Evolutionary conservation across 2,113 vertebrate species (phyloP), one percentile per base, ranked within the genome.

Genomic region (Platichthys flesus): DNA sequence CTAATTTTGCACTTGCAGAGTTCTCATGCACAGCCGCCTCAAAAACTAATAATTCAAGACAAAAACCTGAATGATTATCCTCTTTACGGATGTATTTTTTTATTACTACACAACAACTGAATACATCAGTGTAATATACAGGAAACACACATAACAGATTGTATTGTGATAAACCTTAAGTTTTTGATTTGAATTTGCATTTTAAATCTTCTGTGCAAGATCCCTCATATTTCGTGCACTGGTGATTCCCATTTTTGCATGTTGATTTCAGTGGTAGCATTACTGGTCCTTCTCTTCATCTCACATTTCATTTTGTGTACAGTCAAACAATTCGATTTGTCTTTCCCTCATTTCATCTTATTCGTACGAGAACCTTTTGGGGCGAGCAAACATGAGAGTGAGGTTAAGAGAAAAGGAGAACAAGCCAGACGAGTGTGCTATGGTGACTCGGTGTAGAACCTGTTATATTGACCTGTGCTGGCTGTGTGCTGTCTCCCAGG

Each of bases 401-500:
- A 79, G 59, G 37, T 69, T 51, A 74, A 81, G 81, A 73, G 85
- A 85, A 88, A 60, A 74, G 85, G 78, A 81, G 79, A 37, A 58
- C 42, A 58, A 81, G 73, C 20, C 81, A 55, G 20, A 60, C 40
- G 4, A 24, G 23, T 40, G 20, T 71, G 69, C 18, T 56, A 40
- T 21, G 2, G 51, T 72, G 0, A 58, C 6, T 35, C 37, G 5
- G 24, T 62, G 5, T 10, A 35, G 55, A 31, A 67, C 26, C 55
- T 62, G 40, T 60, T 70, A 8, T 66, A 23, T n/a, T 85, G 76
- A 91, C 70, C 85, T 85, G 67, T 84, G 54, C 74, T 92, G 85
- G 92, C 94, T 96, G 84, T 94, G 16, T 94, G 86, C 94, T 92
- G 93, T 93, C 94, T 90, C 89, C 84, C 81, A 99, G 98, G 97